phyloP scores from a whole-genome alignment of 1,140 invertebrate species.

The honey bee (Apis mellifera) region Amel_HAv3.1 CM009932.2:6996001-6996500 shows the following conservation, averaged over 20 bases:
- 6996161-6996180: too few relatives aligned
- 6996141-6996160: too few relatives aligned
- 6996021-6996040: too few relatives aligned
- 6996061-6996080: background rate
- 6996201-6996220: too few relatives aligned
- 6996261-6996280: background rate
- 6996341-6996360: constrained; percentile 3
- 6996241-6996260: too few relatives aligned
- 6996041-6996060: background rate
- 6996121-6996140: too few relatives aligned
- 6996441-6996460: background rate
- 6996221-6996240: too few relatives aligned
- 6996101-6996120: too few relatives aligned
- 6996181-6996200: too few relatives aligned
- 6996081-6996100: background rate
- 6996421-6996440: constrained; percentile 13
- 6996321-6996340: constrained; percentile 52
- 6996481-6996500: background rate
- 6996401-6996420: constrained; percentile 17
- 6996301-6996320: constrained; percentile 18
- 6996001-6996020: background rate
- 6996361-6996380: constrained; percentile 23
- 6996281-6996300: background rate
- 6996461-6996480: background rate
- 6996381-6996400: constrained; percentile 38